These are phyloP conservation scores for Drosophila quasianomalipes DNA, from an alignment of 2,888 invertebrate genomes.

Conservation along the genomic window DNA sequence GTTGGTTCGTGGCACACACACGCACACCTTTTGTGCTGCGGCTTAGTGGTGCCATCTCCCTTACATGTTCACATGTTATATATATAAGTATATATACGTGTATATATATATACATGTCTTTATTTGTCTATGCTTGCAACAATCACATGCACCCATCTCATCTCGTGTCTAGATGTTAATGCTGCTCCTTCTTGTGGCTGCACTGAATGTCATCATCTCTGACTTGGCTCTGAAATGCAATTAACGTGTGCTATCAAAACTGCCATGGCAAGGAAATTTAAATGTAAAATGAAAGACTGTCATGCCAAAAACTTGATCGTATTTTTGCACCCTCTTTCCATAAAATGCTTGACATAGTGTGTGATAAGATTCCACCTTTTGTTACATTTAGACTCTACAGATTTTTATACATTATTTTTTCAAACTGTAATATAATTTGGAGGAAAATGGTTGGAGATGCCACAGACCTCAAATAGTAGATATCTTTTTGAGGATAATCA, in stretches of 20 bases:
- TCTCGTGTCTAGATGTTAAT: slow-evolving; percentile 51
- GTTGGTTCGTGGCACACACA: slow-evolving; percentile 52
- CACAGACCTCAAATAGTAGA: neutral
- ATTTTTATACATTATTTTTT: neutral
- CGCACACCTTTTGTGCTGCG: slow-evolving; percentile 60
- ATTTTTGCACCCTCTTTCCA: slow-evolving; percentile 9
- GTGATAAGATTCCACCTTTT: neutral
- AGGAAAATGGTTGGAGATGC: neutral
- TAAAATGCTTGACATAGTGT: neutral
- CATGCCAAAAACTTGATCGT: slow-evolving; percentile 11
- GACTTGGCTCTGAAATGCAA: slow-evolving; percentile 64
- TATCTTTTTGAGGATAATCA: neutral
- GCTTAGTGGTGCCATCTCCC: slow-evolving; percentile 33
- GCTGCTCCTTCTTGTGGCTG: slow-evolving; percentile 45
- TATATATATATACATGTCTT: slow-evolving; percentile 11
- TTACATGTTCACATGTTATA: neutral
- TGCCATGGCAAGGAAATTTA: slow-evolving; percentile 50
- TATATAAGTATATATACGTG: neutral
- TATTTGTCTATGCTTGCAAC: slow-evolving; percentile 18
- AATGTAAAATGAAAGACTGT: slow-evolving; percentile 49
- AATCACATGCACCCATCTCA: slow-evolving; percentile 7
- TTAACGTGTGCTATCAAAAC: slow-evolving; percentile 66
- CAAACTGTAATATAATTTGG: neutral
- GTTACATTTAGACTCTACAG: neutral
- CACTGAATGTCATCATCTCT: slow-evolving; percentile 54